Evolutionary conservation across 2,113 vertebrate genomes (phyloP).

Genomic region (Micromys minutus): DNA sequence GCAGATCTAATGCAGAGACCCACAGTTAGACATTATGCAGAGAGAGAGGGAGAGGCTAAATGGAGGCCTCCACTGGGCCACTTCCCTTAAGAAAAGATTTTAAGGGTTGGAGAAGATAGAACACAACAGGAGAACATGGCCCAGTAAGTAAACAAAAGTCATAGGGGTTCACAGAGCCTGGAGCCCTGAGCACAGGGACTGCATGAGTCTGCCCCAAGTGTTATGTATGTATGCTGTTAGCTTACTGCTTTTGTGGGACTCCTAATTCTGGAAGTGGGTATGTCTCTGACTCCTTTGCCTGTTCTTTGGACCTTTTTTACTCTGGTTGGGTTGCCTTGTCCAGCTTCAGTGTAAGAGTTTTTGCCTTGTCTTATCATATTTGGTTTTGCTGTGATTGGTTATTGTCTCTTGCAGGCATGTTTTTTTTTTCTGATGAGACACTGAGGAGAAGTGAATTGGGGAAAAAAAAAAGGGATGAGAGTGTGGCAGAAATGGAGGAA

Average conservation of each 20-base stretch:
- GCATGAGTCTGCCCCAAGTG: not conserved
- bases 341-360: not conserved
- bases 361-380: not conserved
- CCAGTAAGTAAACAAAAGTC: not conserved
- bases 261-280: not conserved
- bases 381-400: not conserved
- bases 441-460: not conserved
- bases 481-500: not conserved
- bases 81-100: not conserved
- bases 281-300: not conserved
- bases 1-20: not conserved
- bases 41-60: not conserved
- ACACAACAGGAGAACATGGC: not conserved
- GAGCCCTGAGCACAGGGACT: not conserved
- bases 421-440: not conserved
- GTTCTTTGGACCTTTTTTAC: not conserved
- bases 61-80: not conserved
- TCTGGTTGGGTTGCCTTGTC: not conserved
- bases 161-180: not conserved
- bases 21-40: not conserved
- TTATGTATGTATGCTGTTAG: not conserved
- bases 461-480: rapidly evolving
- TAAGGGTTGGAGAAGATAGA: not conserved
- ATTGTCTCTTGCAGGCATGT: not conserved
- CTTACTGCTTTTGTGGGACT: not conserved